phyloP scores from a whole-genome alignment of 2,113 vertebrate genomes.

The Silurus glanis region DNA sequence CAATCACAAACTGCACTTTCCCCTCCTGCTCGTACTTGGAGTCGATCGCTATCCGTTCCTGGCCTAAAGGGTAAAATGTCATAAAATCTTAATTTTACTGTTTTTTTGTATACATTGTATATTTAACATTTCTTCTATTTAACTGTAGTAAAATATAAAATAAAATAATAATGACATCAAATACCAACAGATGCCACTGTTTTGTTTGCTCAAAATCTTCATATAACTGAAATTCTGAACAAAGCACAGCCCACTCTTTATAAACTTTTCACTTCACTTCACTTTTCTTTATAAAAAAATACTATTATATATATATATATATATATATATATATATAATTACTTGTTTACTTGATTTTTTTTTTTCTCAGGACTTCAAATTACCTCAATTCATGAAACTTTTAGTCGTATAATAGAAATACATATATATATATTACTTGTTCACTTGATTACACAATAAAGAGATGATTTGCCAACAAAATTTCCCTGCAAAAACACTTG shows the following conservation, averaged over 20 bases:
- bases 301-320: too few species aligned
- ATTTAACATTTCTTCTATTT: background rate
- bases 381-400: too few species aligned
- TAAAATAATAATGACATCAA: background rate
- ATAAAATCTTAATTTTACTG: background rate
- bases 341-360: too few species aligned
- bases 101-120: background rate
- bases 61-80: conserved; percentile 71
- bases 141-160: background rate
- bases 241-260: background rate
- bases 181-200: background rate
- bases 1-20: conserved; percentile 95
- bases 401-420: too few species aligned
- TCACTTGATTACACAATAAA: background rate
- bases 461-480: background rate
- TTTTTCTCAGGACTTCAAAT: too few species aligned
- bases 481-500: background rate
- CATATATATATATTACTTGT: background rate
- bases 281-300: too few species aligned
- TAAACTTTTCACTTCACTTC: background rate
- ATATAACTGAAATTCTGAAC: background rate
- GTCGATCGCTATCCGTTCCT: conserved; percentile 89
- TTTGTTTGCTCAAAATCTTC: background rate
- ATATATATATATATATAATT: too few species aligned
- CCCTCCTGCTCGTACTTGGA: conserved; percentile 95